A percentile compares a stretch with the other conserved stretches of the same genome.
These are phyloP conservation scores for Betta splendens DNA, from an alignment of 2,797 vertebrate genomes.

Conservation along the genomic window DNA sequence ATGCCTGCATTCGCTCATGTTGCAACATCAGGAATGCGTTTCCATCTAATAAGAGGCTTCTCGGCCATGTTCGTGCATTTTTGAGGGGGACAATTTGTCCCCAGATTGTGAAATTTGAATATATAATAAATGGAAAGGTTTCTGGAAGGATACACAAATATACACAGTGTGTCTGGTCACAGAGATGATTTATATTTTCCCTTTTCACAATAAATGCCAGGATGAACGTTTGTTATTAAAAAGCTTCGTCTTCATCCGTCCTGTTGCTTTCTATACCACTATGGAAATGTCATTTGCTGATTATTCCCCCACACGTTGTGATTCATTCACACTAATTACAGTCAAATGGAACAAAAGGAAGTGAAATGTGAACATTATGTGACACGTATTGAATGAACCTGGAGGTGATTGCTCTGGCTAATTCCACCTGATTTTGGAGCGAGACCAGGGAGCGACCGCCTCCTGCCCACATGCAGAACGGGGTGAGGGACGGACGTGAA, in stretches of 20 bases:
- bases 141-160: slow-evolving; percentile 55
- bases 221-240: slow-evolving; percentile 53
- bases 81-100: slow-evolving; percentile 76
- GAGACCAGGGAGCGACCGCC: background rate
- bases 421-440: background rate
- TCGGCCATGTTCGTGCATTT: slow-evolving; percentile 67
- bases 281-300: slow-evolving; percentile 8
- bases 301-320: slow-evolving; percentile 4
- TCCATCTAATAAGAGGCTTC: slow-evolving; percentile 58
- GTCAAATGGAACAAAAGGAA: background rate
- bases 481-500: slow-evolving; percentile 5
- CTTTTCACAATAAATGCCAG: slow-evolving; percentile 54
- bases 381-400: background rate
- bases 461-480: background rate
- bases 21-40: slow-evolving; percentile 77
- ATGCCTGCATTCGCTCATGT: slow-evolving; percentile 61
- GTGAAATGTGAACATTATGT: slow-evolving; percentile 6
- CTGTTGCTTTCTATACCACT: slow-evolving; percentile 18
- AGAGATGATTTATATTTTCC: slow-evolving; percentile 48
- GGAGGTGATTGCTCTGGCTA: slow-evolving; percentile 10
- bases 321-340: too few relatives aligned
- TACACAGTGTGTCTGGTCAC: slow-evolving; percentile 37
- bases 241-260: slow-evolving; percentile 32
- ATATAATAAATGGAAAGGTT: slow-evolving; percentile 77
- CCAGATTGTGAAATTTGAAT: slow-evolving; percentile 77